Base-by-base conservation (phyloP, 2,888 invertebrate genomes). In the Masnerella sp. region DNA sequence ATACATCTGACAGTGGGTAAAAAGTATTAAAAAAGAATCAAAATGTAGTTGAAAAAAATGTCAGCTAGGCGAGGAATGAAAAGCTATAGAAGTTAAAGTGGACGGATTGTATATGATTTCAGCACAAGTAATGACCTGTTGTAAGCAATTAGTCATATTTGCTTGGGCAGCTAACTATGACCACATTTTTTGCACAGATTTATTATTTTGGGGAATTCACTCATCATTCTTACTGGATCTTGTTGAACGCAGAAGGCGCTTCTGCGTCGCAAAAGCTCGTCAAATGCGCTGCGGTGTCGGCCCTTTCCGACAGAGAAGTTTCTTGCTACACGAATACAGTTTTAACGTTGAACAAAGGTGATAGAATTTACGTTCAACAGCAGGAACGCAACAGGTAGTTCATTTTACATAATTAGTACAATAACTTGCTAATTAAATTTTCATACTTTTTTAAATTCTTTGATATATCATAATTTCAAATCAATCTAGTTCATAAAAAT, bases 91-190 rank as follows among this genome's bases (percentile, higher is more conserved):
- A 83, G 80, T 87, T 45, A 82, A 81, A 40, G 75, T 79, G 3
- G 82, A 78, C 47, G 87, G 87, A 54, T 78, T 87, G 38, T 87
- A 85, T 74, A 83, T 83, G 81, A 83, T 87, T 64, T 85, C 86
- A 43, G 80, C 83, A 18, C 87, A 87, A 81, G 87, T 87, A 77
- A 67, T 58, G 18, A 67, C 18, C 14, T 22, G 5, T n/a, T 9
- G 7, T 28, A 30, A 14, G 40, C 9, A 7, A 25, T 32, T 30
- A 54, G n/a, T 12, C 18, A n/a, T 28, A 28, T n/a, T 28, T 28
- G 28, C 3, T 28, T 28, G 28, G 28, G n/a, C 7, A 9, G 28
- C 7, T 7, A 28, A 28, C 7, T 28, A 28, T 28, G n/a, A 7
- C 28, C 1, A 40, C 17, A 52, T 12, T 49, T 65, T 40, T 18